phyloP scores from a whole-genome alignment of 1,140 invertebrate genomes.

The Anoplophora glabripennis region DNA sequence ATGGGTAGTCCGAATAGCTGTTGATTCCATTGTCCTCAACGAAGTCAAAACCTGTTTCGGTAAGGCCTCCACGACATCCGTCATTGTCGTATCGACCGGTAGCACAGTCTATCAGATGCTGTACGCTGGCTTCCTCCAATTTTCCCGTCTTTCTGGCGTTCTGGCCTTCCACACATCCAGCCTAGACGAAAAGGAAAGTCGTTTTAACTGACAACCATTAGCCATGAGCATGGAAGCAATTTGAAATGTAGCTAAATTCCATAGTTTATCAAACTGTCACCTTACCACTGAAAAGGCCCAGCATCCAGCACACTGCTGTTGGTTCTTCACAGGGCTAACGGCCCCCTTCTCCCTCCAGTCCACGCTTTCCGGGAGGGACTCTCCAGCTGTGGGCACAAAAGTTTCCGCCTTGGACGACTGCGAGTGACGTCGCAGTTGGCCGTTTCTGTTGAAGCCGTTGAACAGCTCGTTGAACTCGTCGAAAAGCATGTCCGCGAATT shows the following conservation, averaged over 20 bases:
- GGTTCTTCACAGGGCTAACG: constrained; percentile 38
- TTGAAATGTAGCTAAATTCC: too few species aligned
- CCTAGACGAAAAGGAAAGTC: constrained; percentile 53
- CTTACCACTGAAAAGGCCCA: constrained; percentile 56
- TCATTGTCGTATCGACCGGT: constrained; percentile 77
- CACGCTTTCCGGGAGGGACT: constrained; percentile 30
- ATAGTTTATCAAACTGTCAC: too few species aligned
- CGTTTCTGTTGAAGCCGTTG: constrained; percentile 36
- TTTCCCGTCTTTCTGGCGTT: constrained; percentile 79
- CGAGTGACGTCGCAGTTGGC: too few species aligned
- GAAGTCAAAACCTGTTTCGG: constrained; percentile 90
- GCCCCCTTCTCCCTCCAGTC: constrained; percentile 37
- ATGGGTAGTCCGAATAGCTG: constrained; percentile 84
- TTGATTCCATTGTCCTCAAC: constrained; percentile 86
- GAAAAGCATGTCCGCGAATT: constrained; percentile 7
- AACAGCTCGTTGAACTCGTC: constrained; percentile 36
- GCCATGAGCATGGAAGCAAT: too few species aligned
- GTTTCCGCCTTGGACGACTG: too few species aligned
- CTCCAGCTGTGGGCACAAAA: not conserved
- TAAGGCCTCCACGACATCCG: constrained; percentile 91
- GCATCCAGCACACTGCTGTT: constrained; percentile 50
- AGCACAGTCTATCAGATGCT: constrained; percentile 95
- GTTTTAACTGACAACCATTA: not conserved
- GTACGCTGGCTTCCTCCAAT: constrained; percentile 89
- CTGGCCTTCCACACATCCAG: constrained; percentile 91